A percentile compares a stretch with the other conserved stretches of the same genome.
phyloP scores from a whole-genome alignment of 2,797 vertebrate species.

The Streptopelia turtur region DNA sequence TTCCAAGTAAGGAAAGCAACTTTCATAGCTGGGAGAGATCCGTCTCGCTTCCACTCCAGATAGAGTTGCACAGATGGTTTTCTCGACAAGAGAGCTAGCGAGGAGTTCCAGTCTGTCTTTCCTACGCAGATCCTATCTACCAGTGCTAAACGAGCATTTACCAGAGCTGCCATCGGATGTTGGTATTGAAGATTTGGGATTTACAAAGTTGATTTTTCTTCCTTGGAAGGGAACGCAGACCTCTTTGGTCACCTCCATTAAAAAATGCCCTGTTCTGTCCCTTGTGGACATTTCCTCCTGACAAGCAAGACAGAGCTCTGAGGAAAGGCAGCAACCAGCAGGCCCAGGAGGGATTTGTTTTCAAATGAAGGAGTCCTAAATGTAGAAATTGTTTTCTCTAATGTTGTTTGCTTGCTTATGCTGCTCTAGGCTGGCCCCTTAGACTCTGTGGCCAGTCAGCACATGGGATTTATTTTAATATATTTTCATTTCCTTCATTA shows the following conservation, averaged over 20 bases:
- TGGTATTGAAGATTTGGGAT: background rate
- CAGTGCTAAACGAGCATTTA: background rate
- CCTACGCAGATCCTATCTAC: background rate
- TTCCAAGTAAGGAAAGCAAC: background rate
- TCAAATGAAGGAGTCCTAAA: background rate
- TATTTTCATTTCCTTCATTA: background rate
- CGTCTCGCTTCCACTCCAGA: background rate
- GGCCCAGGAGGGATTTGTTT: background rate
- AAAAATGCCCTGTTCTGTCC: background rate
- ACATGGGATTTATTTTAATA: background rate
- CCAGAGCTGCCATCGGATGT: fast-evolving
- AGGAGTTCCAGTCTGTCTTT: background rate
- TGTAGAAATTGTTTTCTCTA: background rate
- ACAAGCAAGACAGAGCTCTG: background rate
- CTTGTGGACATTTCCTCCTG: background rate
- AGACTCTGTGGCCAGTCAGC: background rate
- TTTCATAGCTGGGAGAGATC: background rate
- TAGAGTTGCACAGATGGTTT: background rate
- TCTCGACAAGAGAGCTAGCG: background rate
- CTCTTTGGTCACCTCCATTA: background rate
- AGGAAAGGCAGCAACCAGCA: background rate
- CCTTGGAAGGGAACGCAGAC: background rate
- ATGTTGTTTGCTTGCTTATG: background rate
- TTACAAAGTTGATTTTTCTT: background rate
- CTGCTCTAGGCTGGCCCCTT: background rate